Percentiles rank a stretch among this genome's conserved stretches.
These are phyloP conservation scores for Folsomia manolachei DNA, from an alignment of 2,888 invertebrate species.

Conservation along the genomic window DNA sequence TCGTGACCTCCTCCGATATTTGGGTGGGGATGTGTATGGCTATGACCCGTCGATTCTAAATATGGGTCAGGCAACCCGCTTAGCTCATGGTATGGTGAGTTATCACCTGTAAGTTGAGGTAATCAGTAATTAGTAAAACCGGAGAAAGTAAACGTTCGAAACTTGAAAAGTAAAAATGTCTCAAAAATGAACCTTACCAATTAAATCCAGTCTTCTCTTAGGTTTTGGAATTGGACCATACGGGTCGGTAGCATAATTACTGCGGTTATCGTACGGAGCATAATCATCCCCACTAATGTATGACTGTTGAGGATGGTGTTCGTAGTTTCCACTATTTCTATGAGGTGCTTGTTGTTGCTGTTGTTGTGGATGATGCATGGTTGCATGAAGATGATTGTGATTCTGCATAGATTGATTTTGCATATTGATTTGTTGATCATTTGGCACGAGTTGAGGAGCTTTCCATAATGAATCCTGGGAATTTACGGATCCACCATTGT, in stretches of 20 bases:
- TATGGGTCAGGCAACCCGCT: slow-evolving; percentile 87
- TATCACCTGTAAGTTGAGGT: slow-evolving; percentile 62
- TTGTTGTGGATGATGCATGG: slow-evolving; percentile 66
- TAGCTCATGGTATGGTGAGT: slow-evolving; percentile 86
- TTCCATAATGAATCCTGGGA: slow-evolving; percentile 93
- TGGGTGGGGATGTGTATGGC: background rate
- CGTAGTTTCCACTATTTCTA: slow-evolving; percentile 47
- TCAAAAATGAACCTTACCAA: no score
- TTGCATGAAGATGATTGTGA: slow-evolving; percentile 52
- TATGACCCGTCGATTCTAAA: slow-evolving; percentile 59
- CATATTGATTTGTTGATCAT: slow-evolving; percentile 37
- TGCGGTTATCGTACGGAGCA: slow-evolving; percentile 50
- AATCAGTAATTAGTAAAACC: no score
- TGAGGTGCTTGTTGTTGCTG: slow-evolving; percentile 39
- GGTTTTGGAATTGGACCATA: slow-evolving; percentile 87
- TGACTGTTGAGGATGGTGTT: slow-evolving; percentile 48
- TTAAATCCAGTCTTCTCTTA: slow-evolving; percentile 81
- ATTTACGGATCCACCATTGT: slow-evolving; percentile 92
- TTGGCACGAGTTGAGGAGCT: slow-evolving; percentile 50
- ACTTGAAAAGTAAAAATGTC: no score
- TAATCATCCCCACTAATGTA: slow-evolving; percentile 45
- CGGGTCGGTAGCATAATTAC: slow-evolving; percentile 61
- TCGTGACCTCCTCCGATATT: slow-evolving; percentile 32
- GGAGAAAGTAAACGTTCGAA: no score
- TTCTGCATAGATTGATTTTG: slow-evolving; percentile 39